Evolutionary conservation across 2,797 vertebrate genomes (phyloP).

Genomic region (Presbytis comata): DNA sequence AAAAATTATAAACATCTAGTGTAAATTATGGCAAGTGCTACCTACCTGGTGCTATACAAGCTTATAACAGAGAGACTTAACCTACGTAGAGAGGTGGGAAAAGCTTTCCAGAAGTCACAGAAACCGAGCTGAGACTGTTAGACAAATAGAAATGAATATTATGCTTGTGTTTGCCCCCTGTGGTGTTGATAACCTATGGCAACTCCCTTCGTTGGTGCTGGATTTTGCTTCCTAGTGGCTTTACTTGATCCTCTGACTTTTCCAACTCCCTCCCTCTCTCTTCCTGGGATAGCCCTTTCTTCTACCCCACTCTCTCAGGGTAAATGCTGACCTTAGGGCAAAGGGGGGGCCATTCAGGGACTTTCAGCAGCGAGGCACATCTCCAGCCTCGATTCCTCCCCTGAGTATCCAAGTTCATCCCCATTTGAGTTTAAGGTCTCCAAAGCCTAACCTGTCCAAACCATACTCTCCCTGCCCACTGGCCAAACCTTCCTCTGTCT

Average conservation of each 20-base stretch:
- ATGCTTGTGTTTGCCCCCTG: neutral
- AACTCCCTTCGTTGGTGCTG: neutral
- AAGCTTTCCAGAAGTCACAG: neutral
- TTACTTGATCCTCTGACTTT: neutral
- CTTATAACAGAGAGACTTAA: neutral
- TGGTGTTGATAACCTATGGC: neutral
- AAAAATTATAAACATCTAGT: neutral
- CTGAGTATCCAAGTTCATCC: neutral
- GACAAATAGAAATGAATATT: neutral
- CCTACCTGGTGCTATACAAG: neutral
- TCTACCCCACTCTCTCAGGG: neutral
- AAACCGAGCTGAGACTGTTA: neutral
- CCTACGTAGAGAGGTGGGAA: neutral
- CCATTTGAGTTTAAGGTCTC: neutral
- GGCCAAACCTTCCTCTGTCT: neutral
- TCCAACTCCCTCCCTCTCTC: neutral
- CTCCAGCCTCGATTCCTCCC: neutral
- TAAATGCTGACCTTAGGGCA: neutral
- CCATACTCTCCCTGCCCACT: neutral
- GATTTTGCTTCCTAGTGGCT: neutral
- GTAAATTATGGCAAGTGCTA: neutral
- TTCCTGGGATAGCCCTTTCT: neutral
- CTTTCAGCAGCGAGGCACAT: neutral
- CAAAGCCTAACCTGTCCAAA: neutral
- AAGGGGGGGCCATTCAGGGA: neutral